A percentile compares a stretch with the other conserved stretches of the same genome.
Evolutionary conservation across 2,888 invertebrate genomes (phyloP).

Genomic region (Parochlus steinenii): DNA sequence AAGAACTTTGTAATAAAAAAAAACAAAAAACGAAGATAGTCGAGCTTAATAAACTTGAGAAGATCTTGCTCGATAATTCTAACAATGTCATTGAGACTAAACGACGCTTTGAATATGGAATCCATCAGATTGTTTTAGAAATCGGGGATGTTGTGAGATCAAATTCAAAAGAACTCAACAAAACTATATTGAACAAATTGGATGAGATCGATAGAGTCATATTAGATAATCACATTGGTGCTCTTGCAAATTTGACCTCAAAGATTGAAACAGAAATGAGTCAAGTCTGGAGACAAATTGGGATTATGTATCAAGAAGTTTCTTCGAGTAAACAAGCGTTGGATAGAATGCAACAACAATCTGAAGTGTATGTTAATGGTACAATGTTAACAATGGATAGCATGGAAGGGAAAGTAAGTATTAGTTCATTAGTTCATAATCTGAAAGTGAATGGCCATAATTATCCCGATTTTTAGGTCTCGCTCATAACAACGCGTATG

Average conservation of each 20-base stretch:
- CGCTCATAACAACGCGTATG: slow-evolving; percentile 59
- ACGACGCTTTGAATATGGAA: slow-evolving; percentile 67
- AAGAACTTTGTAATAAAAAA: too few relatives aligned
- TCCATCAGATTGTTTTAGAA: slow-evolving; percentile 63
- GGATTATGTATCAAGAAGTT: slow-evolving; percentile 73
- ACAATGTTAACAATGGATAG: slow-evolving; percentile 58
- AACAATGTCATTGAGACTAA: slow-evolving; percentile 73
- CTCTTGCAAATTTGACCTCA: slow-evolving; percentile 53
- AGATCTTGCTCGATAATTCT: slow-evolving; percentile 63
- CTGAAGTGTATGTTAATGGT: slow-evolving; percentile 63
- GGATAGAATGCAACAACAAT: slow-evolving; percentile 55
- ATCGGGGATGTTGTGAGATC: slow-evolving; percentile 43
- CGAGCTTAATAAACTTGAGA: slow-evolving; percentile 47
- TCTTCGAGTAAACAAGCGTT: slow-evolving; percentile 55
- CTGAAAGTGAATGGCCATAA: slow-evolving; percentile 9
- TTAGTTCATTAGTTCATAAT: background rate
- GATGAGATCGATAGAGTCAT: slow-evolving; percentile 52
- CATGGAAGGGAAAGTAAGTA: slow-evolving; percentile 52
- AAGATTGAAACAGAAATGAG: slow-evolving; percentile 67
- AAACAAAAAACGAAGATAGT: too few relatives aligned
- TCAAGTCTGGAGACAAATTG: slow-evolving; percentile 81
- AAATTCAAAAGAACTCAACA: slow-evolving; percentile 40
- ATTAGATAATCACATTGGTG: slow-evolving; percentile 51
- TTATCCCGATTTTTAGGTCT: slow-evolving; percentile 44
- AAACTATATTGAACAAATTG: slow-evolving; percentile 48